Base-by-base conservation (phyloP, 2,113 vertebrate species). In the Cyprinus carpio region DNA sequence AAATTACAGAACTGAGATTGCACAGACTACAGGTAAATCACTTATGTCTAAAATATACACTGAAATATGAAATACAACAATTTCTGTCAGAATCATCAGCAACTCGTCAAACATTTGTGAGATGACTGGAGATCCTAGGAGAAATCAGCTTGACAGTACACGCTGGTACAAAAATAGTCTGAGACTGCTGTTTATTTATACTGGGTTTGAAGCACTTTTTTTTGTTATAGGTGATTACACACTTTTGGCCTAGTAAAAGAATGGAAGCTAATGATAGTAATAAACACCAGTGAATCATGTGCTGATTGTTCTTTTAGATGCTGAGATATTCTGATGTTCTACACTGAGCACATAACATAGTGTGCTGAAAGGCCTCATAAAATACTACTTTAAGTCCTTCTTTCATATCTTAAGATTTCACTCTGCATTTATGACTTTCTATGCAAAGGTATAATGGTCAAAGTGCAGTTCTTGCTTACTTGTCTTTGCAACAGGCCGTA, bases 1-100 rank as follows among this genome's bases (percentile, higher is more conserved):
- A 8, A 12, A 4, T 79, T 87, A 84, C 81, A 84, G 75, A 62
- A 69, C 51, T 58, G 16, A 76, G 29, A 46, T 23, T 60, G 54
- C 71, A 51, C 58, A 65, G 11, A 25, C 23, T 46, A 71, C 65
- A 83, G 54, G 8, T 72, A n/a, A 54, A 83, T 60, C 51, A 43
- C 31, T 7, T 72, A 10, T 72, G 69, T 34, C 34, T 40, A 15
- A 51, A 56, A 58, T 56, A 67, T 10, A 25, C n/a, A 25, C 65
- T 51, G 64, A 67, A 54, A 84, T 76, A 54, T 46, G 13, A 84
- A 64, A n/a, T 2, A 4, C 43, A 12, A 54, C 20, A 25, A 62
- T 56, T 62, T 79, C 62, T 31, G 31, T 79, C 6, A 62, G 76
- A 40, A 62, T 79, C 56, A 79, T 43, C 56, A 62, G 56, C 56